These are phyloP conservation scores for Eupithecia dodoneata DNA, from an alignment of 2,888 invertebrate species.

Conservation along the genomic window DNA sequence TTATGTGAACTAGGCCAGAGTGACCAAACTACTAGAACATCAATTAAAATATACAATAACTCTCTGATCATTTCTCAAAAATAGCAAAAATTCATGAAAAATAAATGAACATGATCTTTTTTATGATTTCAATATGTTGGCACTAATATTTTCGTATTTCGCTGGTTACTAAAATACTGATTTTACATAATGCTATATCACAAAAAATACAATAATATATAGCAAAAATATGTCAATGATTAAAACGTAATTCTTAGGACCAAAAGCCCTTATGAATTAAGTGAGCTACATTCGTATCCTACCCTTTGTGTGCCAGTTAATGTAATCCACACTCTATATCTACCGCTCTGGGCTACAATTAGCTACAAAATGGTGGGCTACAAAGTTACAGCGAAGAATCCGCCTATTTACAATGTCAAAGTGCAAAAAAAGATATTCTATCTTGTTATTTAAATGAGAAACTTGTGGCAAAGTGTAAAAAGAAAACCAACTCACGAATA, in stretches of 20 bases:
- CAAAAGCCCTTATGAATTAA: neutral
- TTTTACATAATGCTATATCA: conserved; percentile 18
- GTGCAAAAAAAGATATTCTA: neutral
- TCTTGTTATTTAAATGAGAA: neutral
- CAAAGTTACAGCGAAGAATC: neutral
- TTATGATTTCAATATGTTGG: conserved; percentile 18
- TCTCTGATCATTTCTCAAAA: conserved; percentile 4
- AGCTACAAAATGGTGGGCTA: neutral
- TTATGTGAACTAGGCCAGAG: neutral
- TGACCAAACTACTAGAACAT: neutral
- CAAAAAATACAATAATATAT: conserved; percentile 24
- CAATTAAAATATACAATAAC: neutral
- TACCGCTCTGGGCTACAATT: neutral
- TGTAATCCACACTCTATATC: neutral
- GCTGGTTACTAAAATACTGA: conserved; percentile 27
- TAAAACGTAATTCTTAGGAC: neutral
- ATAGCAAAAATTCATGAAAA: conserved; percentile 1
- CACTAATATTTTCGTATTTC: conserved; percentile 31
- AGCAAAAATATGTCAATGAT: conserved; percentile 25
- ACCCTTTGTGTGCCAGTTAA: neutral
- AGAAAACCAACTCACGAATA: neutral
- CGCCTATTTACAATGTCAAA: neutral
- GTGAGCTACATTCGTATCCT: neutral
- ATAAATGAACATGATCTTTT: neutral
- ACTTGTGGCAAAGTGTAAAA: neutral